These are phyloP conservation scores for Zoanthus sansibaricus DNA, from an alignment of 92 coral and sea anemone genomes.

Conservation along the genomic window DNA sequence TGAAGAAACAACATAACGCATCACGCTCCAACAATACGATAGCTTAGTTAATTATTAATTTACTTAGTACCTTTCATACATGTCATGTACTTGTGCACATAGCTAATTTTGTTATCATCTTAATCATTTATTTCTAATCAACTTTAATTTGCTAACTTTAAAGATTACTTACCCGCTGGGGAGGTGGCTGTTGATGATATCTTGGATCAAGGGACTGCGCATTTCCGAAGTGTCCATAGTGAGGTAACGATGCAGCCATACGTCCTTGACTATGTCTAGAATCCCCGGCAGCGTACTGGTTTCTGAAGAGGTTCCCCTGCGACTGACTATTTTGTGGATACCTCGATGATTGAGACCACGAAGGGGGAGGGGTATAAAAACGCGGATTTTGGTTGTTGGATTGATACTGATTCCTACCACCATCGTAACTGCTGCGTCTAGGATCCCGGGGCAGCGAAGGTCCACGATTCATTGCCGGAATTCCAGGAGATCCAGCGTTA, in stretches of 20 bases:
- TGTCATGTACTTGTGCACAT: not conserved
- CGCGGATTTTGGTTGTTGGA: constrained; percentile 32
- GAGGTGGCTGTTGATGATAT: constrained; percentile 25
- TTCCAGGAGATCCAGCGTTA: constrained; percentile 44
- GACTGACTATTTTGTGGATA: not conserved
- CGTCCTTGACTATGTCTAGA: constrained; percentile 2
- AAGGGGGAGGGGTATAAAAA: constrained; percentile 41
- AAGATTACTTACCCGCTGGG: constrained; percentile 50
- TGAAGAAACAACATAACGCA: too few species aligned
- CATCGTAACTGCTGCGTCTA: constrained; percentile 57
- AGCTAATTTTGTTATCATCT: not conserved
- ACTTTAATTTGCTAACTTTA: not conserved
- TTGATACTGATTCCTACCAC: constrained; percentile 51
- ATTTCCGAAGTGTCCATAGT: not conserved
- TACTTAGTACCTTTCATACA: too few species aligned
- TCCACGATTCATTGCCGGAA: constrained; percentile 61
- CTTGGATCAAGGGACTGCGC: constrained; percentile 51
- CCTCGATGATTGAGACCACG: constrained; percentile 43
- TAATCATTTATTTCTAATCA: not conserved
- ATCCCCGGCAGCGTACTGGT: not conserved
- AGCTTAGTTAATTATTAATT: too few species aligned
- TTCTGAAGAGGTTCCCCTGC: not conserved
- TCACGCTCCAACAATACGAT: too few species aligned
- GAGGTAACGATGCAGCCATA: not conserved
- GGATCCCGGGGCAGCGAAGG: constrained; percentile 66